Evolutionary conservation across 2,888 invertebrate species (phyloP).

Genomic region (Galerucella calmariensis): DNA sequence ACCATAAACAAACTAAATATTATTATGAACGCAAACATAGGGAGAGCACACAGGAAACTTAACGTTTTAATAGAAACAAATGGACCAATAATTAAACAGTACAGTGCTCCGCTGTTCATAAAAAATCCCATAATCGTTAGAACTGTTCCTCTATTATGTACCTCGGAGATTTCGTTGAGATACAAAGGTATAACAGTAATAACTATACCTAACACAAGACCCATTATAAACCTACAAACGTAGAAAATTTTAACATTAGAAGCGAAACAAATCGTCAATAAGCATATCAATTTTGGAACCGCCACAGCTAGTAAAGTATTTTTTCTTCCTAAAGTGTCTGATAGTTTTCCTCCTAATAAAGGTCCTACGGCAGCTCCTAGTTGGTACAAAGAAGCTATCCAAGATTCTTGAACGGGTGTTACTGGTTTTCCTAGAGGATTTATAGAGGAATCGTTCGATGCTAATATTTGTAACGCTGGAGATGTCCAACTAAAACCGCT

Average conservation of each 20-base stretch:
- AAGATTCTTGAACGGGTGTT: slow-evolving; percentile 49
- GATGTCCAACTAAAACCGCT: slow-evolving; percentile 52
- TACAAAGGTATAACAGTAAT: slow-evolving; percentile 85
- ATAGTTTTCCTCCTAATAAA: slow-evolving; percentile 45
- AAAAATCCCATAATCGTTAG: slow-evolving; percentile 62
- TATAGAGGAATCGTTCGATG: slow-evolving; percentile 39
- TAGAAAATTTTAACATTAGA: slow-evolving; percentile 58
- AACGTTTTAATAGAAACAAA: slow-evolving; percentile 46
- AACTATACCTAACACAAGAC: slow-evolving; percentile 74
- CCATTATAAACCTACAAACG: slow-evolving; percentile 71
- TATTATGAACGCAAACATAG: slow-evolving; percentile 46
- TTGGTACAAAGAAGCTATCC: slow-evolving; percentile 50
- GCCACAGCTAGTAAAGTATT: slow-evolving; percentile 72
- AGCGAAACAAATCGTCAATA: slow-evolving; percentile 46
- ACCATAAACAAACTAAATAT: slow-evolving; percentile 47
- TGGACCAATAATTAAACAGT: slow-evolving; percentile 50
- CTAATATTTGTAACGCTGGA: slow-evolving; percentile 50
- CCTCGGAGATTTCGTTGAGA: slow-evolving; percentile 85
- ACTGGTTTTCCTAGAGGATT: slow-evolving; percentile 49
- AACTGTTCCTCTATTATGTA: slow-evolving; percentile 80
- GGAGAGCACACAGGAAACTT: slow-evolving; percentile 46
- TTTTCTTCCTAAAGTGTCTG: slow-evolving; percentile 70
- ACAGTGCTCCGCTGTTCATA: slow-evolving; percentile 46
- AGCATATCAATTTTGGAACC: slow-evolving; percentile 71
- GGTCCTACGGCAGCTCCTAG: slow-evolving; percentile 53